These are phyloP conservation scores for Labeo rohita DNA, from an alignment of 2,113 vertebrate genomes.

Conservation along the genomic window DNA sequence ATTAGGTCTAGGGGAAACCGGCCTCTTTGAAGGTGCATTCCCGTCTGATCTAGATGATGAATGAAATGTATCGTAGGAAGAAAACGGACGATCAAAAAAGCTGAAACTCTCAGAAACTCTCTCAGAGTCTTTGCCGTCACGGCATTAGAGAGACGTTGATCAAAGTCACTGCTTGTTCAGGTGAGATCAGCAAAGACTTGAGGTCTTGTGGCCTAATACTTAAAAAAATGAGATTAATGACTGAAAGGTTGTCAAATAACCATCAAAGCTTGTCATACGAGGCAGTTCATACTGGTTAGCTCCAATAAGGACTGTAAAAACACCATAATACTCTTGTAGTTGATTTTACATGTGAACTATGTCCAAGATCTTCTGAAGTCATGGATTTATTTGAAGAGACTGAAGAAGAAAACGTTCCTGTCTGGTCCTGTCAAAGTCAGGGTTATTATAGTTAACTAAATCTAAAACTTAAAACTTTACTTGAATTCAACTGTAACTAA, in stretches of 20 bases:
- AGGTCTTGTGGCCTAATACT: background rate
- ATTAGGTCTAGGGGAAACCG: background rate
- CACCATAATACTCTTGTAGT: background rate
- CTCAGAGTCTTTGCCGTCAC: background rate
- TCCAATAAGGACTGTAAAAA: background rate
- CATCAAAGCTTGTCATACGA: background rate
- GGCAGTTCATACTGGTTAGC: background rate
- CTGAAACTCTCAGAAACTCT: background rate
- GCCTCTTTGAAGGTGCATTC: background rate
- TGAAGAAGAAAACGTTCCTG: background rate
- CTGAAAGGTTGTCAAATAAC: background rate
- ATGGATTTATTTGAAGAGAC: background rate
- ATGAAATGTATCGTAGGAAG: background rate
- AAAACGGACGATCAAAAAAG: constrained; percentile 2
- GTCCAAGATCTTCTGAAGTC: background rate
- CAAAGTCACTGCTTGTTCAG: constrained; percentile 2
- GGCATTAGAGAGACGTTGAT: constrained; percentile 15
- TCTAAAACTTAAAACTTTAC: too few relatives aligned
- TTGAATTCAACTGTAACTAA: too few relatives aligned
- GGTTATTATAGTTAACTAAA: too few relatives aligned
- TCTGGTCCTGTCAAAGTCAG: background rate
- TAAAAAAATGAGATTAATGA: background rate
- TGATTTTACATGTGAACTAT: background rate
- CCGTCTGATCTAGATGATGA: constrained; percentile 2
- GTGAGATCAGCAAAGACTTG: background rate